Conservation (phyloP, 2,888 invertebrate genomes). For the Prenolepis imparis region DNA sequence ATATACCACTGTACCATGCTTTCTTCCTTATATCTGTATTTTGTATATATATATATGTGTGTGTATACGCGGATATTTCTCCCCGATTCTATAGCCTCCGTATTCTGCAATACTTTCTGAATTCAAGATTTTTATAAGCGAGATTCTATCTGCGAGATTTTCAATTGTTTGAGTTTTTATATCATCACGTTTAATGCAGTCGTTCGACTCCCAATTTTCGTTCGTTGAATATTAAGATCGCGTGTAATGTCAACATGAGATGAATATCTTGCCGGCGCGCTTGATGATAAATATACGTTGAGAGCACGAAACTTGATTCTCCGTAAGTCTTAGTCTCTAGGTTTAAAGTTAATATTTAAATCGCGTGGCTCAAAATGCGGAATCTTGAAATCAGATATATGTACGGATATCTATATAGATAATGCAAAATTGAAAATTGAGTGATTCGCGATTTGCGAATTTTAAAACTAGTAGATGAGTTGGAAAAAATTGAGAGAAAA, state of each 20-base stretch:
- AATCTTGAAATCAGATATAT: not conserved
- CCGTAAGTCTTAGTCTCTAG: not conserved
- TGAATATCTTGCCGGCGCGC: not conserved
- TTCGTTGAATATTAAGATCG: not conserved
- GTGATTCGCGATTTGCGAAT: not conserved
- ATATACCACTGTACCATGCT: too few species aligned
- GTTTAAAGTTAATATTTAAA: not conserved
- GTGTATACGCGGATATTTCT: not conserved
- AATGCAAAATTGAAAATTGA: not conserved
- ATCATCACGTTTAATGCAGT: not conserved
- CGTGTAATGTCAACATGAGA: not conserved
- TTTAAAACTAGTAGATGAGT: not conserved
- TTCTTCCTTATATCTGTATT: not conserved
- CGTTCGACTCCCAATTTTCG: not conserved
- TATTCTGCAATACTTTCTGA: not conserved
- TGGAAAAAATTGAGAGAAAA: not conserved
- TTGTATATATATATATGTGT: too few species aligned
- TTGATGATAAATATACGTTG: not conserved
- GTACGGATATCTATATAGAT: not conserved
- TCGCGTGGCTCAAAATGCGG: not conserved
- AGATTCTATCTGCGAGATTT: not conserved
- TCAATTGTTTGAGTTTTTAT: not conserved
- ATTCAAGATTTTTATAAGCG: not conserved
- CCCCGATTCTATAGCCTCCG: not conserved
- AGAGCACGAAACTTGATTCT: not conserved